Conservation (phyloP, 2,113 vertebrate species). For the Oncorhynchus masou region DNA sequence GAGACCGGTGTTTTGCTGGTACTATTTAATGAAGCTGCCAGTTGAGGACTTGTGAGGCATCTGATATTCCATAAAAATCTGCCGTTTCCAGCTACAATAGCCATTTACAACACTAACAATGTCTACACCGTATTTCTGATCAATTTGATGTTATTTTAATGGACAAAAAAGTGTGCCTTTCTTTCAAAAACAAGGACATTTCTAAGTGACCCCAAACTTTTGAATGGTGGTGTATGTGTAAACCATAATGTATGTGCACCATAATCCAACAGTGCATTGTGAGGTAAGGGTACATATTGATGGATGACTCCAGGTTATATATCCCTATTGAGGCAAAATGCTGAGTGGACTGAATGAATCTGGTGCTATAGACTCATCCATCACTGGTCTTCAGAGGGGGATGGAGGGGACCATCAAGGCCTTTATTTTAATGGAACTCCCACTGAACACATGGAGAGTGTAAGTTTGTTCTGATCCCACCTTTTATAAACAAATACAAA, state of each 20-base stretch:
- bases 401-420: background rate
- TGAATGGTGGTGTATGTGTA: too few relatives aligned
- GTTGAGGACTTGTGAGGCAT: too few relatives aligned
- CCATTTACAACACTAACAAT: too few relatives aligned
- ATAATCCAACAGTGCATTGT: background rate
- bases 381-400: background rate
- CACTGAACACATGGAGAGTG: background rate
- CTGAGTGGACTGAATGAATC: background rate
- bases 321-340: slow-evolving; percentile 1
- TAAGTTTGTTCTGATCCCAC: background rate
- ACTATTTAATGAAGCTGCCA: too few relatives aligned
- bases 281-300: slow-evolving; percentile 10
- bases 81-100: too few relatives aligned
- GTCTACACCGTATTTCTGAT: too few relatives aligned
- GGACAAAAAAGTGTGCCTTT: too few relatives aligned
- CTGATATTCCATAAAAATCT: too few relatives aligned
- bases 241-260: background rate
- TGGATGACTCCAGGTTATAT: slow-evolving; percentile 19
- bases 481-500: background rate
- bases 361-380: slow-evolving; percentile 10
- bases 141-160: too few relatives aligned
- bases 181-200: too few relatives aligned
- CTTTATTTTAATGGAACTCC: background rate
- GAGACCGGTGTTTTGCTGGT: too few relatives aligned
- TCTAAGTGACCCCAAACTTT: too few relatives aligned